phyloP scores from a whole-genome alignment of 2,113 vertebrate genomes.

The Dasyornis broadbenti region DNA sequence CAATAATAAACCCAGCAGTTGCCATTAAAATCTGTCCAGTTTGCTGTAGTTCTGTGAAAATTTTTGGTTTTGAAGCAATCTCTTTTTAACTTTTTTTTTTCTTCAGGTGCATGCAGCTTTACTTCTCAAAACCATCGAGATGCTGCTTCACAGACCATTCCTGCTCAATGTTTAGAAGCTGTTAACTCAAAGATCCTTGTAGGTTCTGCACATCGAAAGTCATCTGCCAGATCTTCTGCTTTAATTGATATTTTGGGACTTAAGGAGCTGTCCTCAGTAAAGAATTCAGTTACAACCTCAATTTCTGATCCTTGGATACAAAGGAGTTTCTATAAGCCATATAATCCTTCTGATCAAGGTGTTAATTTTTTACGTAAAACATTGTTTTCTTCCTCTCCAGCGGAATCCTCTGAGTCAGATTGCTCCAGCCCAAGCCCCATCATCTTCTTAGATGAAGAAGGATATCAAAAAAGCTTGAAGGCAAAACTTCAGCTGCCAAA shows the following conservation, averaged over 20 bases:
- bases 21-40: not conserved
- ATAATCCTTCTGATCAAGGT: slow-evolving; percentile 66
- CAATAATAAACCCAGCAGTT: not conserved
- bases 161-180: slow-evolving; percentile 74
- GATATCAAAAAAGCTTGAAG: slow-evolving; percentile 93
- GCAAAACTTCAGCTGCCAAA: slow-evolving; percentile 94
- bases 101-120: slow-evolving; percentile 62
- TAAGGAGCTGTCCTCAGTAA: slow-evolving; percentile 75
- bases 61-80: not conserved
- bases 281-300: slow-evolving; percentile 75
- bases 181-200: slow-evolving; percentile 74
- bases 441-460: slow-evolving; percentile 97
- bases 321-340: slow-evolving; percentile 81
- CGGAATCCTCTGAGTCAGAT: slow-evolving; percentile 92
- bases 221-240: slow-evolving; percentile 64
- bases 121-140: slow-evolving; percentile 78
- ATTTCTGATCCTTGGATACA: slow-evolving; percentile 80
- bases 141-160: slow-evolving; percentile 84
- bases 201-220: slow-evolving; percentile 72
- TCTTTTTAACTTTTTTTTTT: not conserved
- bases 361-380: slow-evolving; percentile 58
- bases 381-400: slow-evolving; percentile 73
- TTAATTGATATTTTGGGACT: slow-evolving; percentile 59
- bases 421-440: slow-evolving; percentile 96
- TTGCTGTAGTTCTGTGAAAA: not conserved